Conservation (phyloP, 2,113 vertebrate genomes). For the Panurus biarmicus region DNA sequence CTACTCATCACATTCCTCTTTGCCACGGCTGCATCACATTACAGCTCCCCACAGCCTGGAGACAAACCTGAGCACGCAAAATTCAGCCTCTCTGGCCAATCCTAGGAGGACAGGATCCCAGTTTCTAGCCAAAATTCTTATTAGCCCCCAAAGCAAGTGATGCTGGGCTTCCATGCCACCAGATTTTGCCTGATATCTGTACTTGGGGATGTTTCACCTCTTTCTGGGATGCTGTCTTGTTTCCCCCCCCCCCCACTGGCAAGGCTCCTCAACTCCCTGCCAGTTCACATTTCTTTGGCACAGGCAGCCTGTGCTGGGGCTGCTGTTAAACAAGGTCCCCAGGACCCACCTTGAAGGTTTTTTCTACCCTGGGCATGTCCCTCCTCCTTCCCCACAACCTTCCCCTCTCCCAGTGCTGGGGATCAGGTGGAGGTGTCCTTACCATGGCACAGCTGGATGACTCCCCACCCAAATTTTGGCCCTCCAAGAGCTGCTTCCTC, state of each 20-base stretch:
- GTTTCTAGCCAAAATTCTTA: neutral
- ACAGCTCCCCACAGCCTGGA: neutral
- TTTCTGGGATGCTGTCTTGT: neutral
- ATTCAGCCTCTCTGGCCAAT: neutral
- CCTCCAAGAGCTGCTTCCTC: neutral
- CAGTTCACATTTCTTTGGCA: neutral
- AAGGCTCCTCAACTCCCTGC: neutral
- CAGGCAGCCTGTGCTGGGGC: neutral
- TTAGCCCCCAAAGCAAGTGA: neutral
- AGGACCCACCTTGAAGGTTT: neutral
- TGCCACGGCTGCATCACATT: neutral
- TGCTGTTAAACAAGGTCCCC: fast-evolving
- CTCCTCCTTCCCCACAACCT: neutral
- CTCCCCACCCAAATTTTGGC: neutral
- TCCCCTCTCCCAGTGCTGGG: neutral
- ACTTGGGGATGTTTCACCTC: fast-evolving
- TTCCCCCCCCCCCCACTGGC: neutral
- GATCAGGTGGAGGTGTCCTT: neutral
- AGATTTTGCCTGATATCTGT: neutral
- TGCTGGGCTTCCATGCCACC: neutral
- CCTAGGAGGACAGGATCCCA: neutral
- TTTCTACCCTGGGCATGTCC: neutral
- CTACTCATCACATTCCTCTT: neutral
- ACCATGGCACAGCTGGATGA: fast-evolving
- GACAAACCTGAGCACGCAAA: neutral